phyloP scores from a whole-genome alignment of 2,797 vertebrate species.

The Crotalus adamanteus region DNA sequence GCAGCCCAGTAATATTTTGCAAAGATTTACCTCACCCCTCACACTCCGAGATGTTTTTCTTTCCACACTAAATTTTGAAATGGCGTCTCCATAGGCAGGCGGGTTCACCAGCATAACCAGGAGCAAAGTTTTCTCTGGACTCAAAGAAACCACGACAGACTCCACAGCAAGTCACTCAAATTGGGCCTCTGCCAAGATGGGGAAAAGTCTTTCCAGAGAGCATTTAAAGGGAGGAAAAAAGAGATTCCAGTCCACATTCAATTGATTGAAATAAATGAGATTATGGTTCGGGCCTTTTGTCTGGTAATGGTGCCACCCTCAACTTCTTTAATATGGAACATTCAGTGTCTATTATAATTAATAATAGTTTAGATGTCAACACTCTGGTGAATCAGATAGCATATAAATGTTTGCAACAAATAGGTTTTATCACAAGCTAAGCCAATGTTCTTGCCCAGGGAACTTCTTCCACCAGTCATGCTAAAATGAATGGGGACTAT shows the following conservation, averaged over 20 bases:
- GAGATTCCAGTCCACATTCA: background rate
- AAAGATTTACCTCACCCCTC: background rate
- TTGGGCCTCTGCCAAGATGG: background rate
- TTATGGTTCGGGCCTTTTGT: background rate
- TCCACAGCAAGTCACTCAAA: background rate
- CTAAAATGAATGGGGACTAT: background rate
- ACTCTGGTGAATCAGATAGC: background rate
- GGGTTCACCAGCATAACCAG: background rate
- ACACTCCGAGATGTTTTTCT: background rate
- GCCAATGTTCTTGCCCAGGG: background rate
- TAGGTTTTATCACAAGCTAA: background rate
- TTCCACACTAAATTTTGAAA: background rate
- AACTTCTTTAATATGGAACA: background rate
- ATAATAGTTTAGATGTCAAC: background rate
- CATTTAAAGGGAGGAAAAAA: background rate
- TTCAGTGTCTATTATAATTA: background rate
- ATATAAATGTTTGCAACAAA: background rate
- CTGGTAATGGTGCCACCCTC: background rate
- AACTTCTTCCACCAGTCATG: background rate
- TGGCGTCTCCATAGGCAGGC: background rate
- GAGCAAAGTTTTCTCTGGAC: background rate
- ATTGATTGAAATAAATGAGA: background rate
- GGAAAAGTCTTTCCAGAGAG: background rate
- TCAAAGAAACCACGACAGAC: background rate
- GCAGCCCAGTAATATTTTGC: background rate